phyloP scores from a whole-genome alignment of 2,888 invertebrate species.

The Drosophila histrio region DNA sequence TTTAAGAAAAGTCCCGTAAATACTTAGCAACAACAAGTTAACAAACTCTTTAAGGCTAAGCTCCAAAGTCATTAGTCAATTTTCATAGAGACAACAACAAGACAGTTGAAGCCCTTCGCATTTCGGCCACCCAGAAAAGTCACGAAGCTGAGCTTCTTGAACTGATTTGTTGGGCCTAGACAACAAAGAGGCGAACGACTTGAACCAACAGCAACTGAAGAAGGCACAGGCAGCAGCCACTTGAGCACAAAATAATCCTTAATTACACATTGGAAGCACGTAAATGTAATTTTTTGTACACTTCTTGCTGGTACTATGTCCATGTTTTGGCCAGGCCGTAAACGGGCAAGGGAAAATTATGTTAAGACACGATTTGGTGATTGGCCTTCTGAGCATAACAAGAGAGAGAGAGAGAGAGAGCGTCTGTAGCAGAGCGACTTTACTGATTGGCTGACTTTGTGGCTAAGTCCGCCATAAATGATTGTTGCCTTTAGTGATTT shows the following conservation, averaged over 20 bases:
- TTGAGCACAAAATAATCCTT: slow-evolving; percentile 78
- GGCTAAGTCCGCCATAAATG: slow-evolving; percentile 72
- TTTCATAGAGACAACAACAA: slow-evolving; percentile 62
- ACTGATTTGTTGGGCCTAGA: slow-evolving; percentile 74
- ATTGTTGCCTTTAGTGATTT: slow-evolving; percentile 71
- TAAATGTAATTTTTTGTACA: slow-evolving; percentile 79
- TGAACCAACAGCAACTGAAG: not conserved
- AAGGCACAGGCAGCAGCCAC: slow-evolving; percentile 45
- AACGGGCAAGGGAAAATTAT: slow-evolving; percentile 62
- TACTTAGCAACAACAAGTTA: slow-evolving; percentile 32
- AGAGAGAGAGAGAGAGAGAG: slow-evolving; percentile 6
- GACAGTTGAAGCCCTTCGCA: slow-evolving; percentile 30
- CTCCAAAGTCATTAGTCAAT: slow-evolving; percentile 73
- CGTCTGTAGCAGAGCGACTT: slow-evolving; percentile 37
- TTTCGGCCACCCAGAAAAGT: slow-evolving; percentile 52
- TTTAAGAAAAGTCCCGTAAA: slow-evolving; percentile 26
- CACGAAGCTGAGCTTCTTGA: slow-evolving; percentile 75
- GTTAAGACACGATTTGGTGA: slow-evolving; percentile 78
- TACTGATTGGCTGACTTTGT: slow-evolving; percentile 72
- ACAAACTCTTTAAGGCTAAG: slow-evolving; percentile 53
- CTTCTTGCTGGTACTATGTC: slow-evolving; percentile 54
- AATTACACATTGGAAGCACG: slow-evolving; percentile 78
- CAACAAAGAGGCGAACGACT: slow-evolving; percentile 48
- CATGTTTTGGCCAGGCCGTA: slow-evolving; percentile 27
- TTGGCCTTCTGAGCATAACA: slow-evolving; percentile 61